These are phyloP conservation scores for Scaptomyza montana DNA, from an alignment of 1,140 invertebrate species.

Conservation along the genomic window DNA sequence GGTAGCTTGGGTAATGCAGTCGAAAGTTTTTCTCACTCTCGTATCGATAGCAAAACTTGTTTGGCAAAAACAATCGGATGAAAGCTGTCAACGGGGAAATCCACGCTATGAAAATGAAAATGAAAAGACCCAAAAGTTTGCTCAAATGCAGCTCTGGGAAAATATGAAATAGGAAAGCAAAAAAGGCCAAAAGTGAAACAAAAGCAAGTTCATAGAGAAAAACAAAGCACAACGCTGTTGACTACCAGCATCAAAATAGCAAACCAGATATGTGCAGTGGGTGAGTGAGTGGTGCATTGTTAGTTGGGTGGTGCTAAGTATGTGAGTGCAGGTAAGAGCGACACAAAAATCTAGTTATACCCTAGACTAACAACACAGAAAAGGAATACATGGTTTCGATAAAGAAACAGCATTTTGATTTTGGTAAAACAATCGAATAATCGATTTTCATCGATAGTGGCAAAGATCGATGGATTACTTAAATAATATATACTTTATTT, in stretches of 20 bases:
- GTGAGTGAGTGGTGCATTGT: neutral
- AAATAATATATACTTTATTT: no score
- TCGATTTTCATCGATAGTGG: no score
- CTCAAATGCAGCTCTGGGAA: conserved; percentile 4
- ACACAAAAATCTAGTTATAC: conserved; percentile 37
- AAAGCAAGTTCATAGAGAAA: conserved; percentile 9
- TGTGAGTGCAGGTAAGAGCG: conserved; percentile 11
- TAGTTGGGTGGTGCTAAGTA: neutral
- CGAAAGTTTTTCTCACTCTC: conserved; percentile 9
- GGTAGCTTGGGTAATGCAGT: neutral
- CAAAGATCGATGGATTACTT: no score
- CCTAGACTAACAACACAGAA: neutral
- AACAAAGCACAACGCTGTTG: conserved; percentile 59
- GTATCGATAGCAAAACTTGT: conserved; percentile 50
- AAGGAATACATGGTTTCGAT: no score
- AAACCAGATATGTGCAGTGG: conserved; percentile 24
- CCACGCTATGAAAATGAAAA: conserved; percentile 53
- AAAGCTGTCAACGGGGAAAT: conserved; percentile 59
- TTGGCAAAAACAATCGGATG: conserved; percentile 24
- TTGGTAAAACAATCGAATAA: no score
- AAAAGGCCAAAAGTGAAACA: conserved; percentile 9
- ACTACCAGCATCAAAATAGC: conserved; percentile 75
- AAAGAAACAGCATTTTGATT: no score
- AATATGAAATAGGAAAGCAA: neutral
- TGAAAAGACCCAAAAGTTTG: conserved; percentile 61